Base-by-base conservation (phyloP, 2,113 vertebrate species). In the Dicentrarchus labrax region DNA sequence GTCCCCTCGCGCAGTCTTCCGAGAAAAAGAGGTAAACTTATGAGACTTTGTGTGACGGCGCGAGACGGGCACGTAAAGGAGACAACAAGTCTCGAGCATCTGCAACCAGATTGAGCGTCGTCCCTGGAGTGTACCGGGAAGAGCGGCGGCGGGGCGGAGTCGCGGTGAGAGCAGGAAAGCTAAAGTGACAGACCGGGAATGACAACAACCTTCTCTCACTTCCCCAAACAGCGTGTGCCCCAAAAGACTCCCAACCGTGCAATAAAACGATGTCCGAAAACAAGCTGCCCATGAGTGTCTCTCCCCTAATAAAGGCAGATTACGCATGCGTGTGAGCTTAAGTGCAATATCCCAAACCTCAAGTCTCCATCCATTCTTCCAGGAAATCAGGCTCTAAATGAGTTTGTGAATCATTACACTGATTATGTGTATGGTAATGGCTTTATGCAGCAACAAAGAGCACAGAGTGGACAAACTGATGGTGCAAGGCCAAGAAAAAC, bases 331-430 rank as follows among this genome's bases (percentile, higher is more conserved):
- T 9, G 8, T 0, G 43, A 51, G 19, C 43, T 4, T 69, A 22
- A 78, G 62, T 16, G 65, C 17, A 9, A 43, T n/a, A 54, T 41
- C n/a, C 39, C 48, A 65, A 61, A 59, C 30, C 73, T 2, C 60
- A 78, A 78, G 41, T 39, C n/a, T 76, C 41, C 21, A 36, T 78
- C 80, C 66, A 45, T 5, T 66, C 30, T 22, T 77, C 57, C 87
- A 86, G 91, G 91, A 92, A 92, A 86, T 84, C 82, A 50, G 74
- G 39, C 24, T 47, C 72, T 19, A 70, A 83, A 88, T 78, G 84
- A 86, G 66, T 67, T 73, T 67, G 76, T 72, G 78, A 76, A 81
- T 88, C 87, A 85, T 79, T 89, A 82, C 77, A 47, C 56, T 41
- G 66, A 88, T 88, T 81, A 76, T 66, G 7, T 41, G 24, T 16